Evolutionary conservation across 2,113 vertebrate species (phyloP), one percentile per base, ranked within the genome.

Genomic region (Notothenia rossii): DNA sequence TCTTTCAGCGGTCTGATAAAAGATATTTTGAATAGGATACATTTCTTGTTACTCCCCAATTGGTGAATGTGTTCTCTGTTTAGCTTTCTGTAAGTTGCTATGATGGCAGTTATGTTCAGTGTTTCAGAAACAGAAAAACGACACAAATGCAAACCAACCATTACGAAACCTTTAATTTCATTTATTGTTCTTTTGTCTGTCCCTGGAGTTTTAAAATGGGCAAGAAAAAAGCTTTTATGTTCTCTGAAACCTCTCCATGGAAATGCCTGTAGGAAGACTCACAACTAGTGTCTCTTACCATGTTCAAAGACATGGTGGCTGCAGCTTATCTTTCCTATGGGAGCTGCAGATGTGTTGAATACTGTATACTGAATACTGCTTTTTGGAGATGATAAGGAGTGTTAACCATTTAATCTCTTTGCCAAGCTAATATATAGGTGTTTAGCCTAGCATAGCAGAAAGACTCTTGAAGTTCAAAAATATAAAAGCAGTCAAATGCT

Each of bases 331-430:
- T 15, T 5, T 76, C 45, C 49, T 45, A n/a, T 2, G 5, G 49
- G 49, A 79, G 56, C 13, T 46, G 50, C 45, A 53, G 56, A 13
- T 74, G 20, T 45, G 79, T 53, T 70, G 45, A 79, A 40, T 40
- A 40, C 7, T 40, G 29, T 29, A 29, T 40, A 40, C 36, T 40
- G 36, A 8, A 40, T 7, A 40, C 7, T 40, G 9, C 50, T 40
- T 66, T 5, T 64, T 56, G 46, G 2, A 40, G 3, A 45, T 54
- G 2, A 12, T 3, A 17, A 48, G 48, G 3, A 17, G 36, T 40
- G 8, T 36, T 36, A 13, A 36, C 5, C 22, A 5, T 4, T 33
- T 43, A 2, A 20, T 20, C 11, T 50, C 17, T 36, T 8, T 17
- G 12, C 0, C 0, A 36, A 45, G 15, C 46, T 22, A 36, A 4